Conservation (phyloP, 1,140 invertebrate species). For the Leptonema lineaticorne region DNA sequence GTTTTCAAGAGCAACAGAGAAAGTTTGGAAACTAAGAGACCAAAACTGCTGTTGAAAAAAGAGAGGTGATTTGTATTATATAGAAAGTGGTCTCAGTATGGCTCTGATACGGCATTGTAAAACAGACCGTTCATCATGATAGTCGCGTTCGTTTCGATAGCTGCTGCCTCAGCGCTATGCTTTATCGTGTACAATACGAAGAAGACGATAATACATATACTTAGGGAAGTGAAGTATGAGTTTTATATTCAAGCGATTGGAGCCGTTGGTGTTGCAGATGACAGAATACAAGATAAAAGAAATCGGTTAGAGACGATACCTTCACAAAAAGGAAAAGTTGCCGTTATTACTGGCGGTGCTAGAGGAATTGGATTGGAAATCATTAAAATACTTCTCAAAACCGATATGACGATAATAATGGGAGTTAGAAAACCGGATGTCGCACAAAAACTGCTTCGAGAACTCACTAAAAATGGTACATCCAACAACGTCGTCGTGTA, state of each 20-base stretch:
- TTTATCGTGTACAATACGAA: constrained; percentile 49
- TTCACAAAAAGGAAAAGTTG: constrained; percentile 62
- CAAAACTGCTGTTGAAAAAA: too few species aligned
- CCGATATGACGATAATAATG: constrained; percentile 82
- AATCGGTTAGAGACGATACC: constrained; percentile 50
- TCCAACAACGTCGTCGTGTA: constrained; percentile 56
- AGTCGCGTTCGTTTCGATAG: constrained; percentile 44
- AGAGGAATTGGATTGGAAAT: constrained; percentile 84
- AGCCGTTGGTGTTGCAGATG: constrained; percentile 50
- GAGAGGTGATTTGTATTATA: too few species aligned
- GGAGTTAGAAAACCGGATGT: constrained; percentile 69
- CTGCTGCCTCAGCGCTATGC: constrained; percentile 43
- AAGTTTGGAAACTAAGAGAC: constrained; percentile 16
- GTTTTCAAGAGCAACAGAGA: neutral
- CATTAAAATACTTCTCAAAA: constrained; percentile 74
- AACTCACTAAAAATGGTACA: constrained; percentile 51
- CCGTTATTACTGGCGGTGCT: constrained; percentile 85
- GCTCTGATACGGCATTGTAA: too few species aligned
- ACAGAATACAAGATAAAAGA: constrained; percentile 48
- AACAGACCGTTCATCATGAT: constrained; percentile 50
- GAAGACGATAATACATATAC: constrained; percentile 48
- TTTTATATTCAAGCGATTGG: constrained; percentile 52
- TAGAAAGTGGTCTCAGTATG: too few species aligned
- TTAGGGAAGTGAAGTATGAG: constrained; percentile 48
- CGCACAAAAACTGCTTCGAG: constrained; percentile 58